A percentile compares a stretch with the other conserved stretches of the same genome.
Conservation (phyloP, 1,140 invertebrate genomes). For the Leguminivora glycinivorella region DNA sequence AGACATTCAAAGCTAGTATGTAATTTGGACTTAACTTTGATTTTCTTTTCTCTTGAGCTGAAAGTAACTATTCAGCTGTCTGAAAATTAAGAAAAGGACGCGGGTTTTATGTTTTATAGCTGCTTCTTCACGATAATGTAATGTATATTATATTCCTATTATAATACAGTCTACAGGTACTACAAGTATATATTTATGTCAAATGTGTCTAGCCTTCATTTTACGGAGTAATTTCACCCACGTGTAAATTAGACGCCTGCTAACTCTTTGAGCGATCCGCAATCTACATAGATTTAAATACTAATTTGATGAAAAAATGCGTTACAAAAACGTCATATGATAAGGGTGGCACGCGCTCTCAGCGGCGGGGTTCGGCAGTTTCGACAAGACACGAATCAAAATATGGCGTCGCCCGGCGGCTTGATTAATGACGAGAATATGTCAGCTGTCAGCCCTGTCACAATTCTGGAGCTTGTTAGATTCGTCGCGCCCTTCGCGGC, state of each 20-base stretch:
- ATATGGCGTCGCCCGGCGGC: conserved; percentile 36
- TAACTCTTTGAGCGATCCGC: conserved; percentile 23
- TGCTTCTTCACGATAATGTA: no score
- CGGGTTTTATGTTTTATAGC: no score
- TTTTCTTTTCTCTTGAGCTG: no score
- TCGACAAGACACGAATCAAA: conserved; percentile 28
- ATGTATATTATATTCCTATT: no score
- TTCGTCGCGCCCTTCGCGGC: conserved; percentile 57
- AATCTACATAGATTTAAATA: conserved; percentile 29
- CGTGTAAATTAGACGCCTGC: conserved; percentile 18
- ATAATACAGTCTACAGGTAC: no score
- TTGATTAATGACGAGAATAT: conserved; percentile 73
- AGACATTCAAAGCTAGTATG: no score
- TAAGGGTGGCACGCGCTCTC: conserved; percentile 1
- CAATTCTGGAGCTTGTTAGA: conserved; percentile 70
- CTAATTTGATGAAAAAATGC: conserved; percentile 4
- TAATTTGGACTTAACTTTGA: no score
- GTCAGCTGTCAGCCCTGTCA: conserved; percentile 73
- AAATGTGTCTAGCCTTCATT: background rate
- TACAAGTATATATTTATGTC: background rate
- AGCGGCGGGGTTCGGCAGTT: conserved; percentile 18
- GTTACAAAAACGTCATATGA: background rate
- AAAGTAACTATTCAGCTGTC: no score
- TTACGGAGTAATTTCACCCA: background rate
- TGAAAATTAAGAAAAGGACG: no score